These are phyloP conservation scores for Pterophyllum scalare DNA, from an alignment of 2,113 vertebrate species.

Conservation along the genomic window DNA sequence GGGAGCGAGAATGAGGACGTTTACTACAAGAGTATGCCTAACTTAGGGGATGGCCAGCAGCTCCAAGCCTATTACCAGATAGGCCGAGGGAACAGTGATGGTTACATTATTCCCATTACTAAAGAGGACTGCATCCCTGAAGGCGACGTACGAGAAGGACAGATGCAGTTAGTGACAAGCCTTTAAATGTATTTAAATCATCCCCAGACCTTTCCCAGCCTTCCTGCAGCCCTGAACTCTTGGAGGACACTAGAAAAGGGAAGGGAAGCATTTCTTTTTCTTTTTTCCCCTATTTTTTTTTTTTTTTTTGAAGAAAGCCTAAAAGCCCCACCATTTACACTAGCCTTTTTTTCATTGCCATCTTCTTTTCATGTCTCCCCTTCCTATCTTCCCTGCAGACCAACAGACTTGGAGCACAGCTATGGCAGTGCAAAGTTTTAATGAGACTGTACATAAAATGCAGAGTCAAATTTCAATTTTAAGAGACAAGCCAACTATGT, in stretches of 20 bases:
- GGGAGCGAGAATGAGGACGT: constrained; percentile 94
- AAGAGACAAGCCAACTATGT: constrained; percentile 94
- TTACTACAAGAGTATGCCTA: constrained; percentile 99
- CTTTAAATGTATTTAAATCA: constrained; percentile 91
- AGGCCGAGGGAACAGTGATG: constrained; percentile 93
- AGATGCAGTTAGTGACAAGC: constrained; percentile 99
- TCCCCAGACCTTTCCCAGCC: constrained; percentile 39
- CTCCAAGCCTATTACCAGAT: constrained; percentile 98
- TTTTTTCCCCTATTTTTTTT: constrained; percentile 38
- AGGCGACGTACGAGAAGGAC: constrained; percentile 98
- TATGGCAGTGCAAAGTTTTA: constrained; percentile 68
- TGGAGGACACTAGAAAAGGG: constrained; percentile 54
- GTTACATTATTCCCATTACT: constrained; percentile 95
- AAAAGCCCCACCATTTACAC: constrained; percentile 55
- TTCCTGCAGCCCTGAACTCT: constrained; percentile 47
- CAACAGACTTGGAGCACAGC: constrained; percentile 66
- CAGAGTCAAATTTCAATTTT: constrained; percentile 93
- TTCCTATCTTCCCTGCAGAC: constrained; percentile 53
- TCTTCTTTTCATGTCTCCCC: constrained; percentile 43
- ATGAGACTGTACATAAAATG: constrained; percentile 95
- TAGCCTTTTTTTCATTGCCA: constrained; percentile 45
- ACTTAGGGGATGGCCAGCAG: constrained; percentile 92
- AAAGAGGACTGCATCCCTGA: constrained; percentile 95
- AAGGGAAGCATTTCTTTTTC: constrained; percentile 37
- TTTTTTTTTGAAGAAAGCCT: constrained; percentile 60